Evolutionary conservation across 1,140 invertebrate species (phyloP), one percentile per base, ranked within the genome.

Genomic region (Arion vulgaris): DNA sequence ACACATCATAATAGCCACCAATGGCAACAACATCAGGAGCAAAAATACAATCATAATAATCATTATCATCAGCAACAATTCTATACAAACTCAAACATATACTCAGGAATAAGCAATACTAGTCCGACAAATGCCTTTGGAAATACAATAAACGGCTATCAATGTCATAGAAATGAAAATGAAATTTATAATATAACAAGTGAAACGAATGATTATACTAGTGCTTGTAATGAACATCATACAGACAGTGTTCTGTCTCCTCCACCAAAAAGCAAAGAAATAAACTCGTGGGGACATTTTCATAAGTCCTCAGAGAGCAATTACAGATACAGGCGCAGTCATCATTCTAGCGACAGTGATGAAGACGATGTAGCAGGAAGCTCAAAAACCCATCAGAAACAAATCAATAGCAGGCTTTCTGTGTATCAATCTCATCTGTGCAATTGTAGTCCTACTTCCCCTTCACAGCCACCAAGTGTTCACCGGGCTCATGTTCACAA

Each of bases 261-360:
- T 26, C 45, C 82, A 81, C 38, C 86, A 73, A 57, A 73, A 83
- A 57, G 62, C 66, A 23, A 28, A 62, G 74, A 83, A 15, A 83
- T 90, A n/a, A 85, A 85, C 34, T 89, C 87, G 7, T 90, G 89
- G 89, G 88, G 88, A 49, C 88, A 90, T 82, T 90, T 89, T 84
- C 87, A 85, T 71, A 85, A 88, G 69, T 85, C 84, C 72, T 62
- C 80, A n/a, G 69, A 85, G 41, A 88, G 87, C 62, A 85, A 87
- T 62, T 90, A 90, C 80, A 90, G 89, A 82, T 89, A 89, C 68
- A 85, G 88, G 17, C 87, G 87, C 34, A 90, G 89, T 84, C 88
- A 90, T 72, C 89, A 90, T 81, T 89, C 88, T 13, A 90, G 89
- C 86, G 89, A 90, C n/a, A 89, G 88, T 85, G 89, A 90, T 15